Percentiles rank a stretch among this genome's conserved stretches.
These are phyloP conservation scores for Stylophora pistillata DNA, from an alignment of 64 coral and sea anemone genomes.

Conservation along the genomic window DNA sequence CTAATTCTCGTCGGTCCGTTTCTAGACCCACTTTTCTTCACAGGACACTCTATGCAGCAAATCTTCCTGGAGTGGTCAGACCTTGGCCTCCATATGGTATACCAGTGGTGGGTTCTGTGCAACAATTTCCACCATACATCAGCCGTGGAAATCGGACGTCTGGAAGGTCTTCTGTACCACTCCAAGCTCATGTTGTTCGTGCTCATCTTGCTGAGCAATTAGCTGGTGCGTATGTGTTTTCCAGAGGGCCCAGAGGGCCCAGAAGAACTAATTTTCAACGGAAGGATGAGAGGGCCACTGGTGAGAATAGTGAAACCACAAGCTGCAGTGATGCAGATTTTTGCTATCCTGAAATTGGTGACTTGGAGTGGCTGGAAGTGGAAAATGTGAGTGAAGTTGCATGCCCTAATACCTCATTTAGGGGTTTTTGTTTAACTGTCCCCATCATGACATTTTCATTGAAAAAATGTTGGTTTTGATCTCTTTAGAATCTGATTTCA, in stretches of 20 bases:
- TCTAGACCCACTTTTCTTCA: slow-evolving; percentile 75
- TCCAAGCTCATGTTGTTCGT: slow-evolving; percentile 21
- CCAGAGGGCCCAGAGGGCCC: slow-evolving; percentile 23
- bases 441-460: too few species aligned
- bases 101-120: background rate
- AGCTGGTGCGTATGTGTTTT: background rate
- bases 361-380: slow-evolving; percentile 74
- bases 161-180: background rate
- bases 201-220: slow-evolving; percentile 31
- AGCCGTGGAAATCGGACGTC: background rate
- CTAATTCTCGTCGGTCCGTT: slow-evolving; percentile 27
- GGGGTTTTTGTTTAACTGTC: background rate
- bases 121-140: background rate
- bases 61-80: slow-evolving; percentile 35
- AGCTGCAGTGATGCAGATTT: slow-evolving; percentile 65
- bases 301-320: slow-evolving; percentile 2
- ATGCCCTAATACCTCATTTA: background rate
- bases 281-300: slow-evolving; percentile 12
- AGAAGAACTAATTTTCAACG: background rate
- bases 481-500: too few species aligned
- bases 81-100: slow-evolving; percentile 18
- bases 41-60: slow-evolving; percentile 71
- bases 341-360: slow-evolving; percentile 73
- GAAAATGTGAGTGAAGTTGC: slow-evolving; percentile 61
- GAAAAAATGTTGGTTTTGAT: too few species aligned